phyloP scores from a whole-genome alignment of 2,113 vertebrate species.

The Chinchilla lanigera region DNA sequence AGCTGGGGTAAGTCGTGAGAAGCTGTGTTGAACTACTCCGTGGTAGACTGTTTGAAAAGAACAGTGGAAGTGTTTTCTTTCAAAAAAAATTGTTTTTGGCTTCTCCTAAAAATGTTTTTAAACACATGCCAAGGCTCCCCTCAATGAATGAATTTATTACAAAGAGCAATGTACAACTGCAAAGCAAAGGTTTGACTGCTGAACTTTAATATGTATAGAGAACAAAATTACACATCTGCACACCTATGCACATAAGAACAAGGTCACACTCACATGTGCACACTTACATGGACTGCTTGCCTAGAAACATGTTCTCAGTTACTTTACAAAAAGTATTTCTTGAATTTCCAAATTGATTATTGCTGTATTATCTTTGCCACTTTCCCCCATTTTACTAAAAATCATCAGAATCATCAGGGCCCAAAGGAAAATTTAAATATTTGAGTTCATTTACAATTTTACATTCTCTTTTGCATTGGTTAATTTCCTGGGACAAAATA shows the following conservation, averaged over 20 bases:
- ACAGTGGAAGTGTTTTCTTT: conserved; percentile 72
- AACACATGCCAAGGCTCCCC: conserved; percentile 43
- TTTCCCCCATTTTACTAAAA: neutral
- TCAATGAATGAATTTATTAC: conserved; percentile 57
- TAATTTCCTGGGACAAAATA: neutral
- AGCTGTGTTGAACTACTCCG: conserved; percentile 58
- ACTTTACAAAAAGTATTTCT: neutral
- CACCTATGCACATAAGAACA: too few species aligned
- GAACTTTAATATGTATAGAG: neutral
- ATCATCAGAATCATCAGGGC: neutral
- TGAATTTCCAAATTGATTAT: neutral
- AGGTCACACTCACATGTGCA: neutral
- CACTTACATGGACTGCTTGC: neutral
- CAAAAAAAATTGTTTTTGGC: conserved; percentile 73
- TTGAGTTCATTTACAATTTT: neutral
- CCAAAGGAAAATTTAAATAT: neutral
- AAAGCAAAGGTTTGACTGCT: neutral
- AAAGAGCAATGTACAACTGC: neutral
- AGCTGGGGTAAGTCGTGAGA: conserved; percentile 22
- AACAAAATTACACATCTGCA: neutral
- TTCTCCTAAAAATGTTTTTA: conserved; percentile 70
- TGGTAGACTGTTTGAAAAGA: conserved; percentile 63
- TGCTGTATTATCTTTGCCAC: neutral
- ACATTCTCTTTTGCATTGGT: neutral
- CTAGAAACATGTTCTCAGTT: neutral